Evolutionary conservation across 2,888 invertebrate genomes (phyloP).

Genomic region (Acanthacorydalis orientalis): DNA sequence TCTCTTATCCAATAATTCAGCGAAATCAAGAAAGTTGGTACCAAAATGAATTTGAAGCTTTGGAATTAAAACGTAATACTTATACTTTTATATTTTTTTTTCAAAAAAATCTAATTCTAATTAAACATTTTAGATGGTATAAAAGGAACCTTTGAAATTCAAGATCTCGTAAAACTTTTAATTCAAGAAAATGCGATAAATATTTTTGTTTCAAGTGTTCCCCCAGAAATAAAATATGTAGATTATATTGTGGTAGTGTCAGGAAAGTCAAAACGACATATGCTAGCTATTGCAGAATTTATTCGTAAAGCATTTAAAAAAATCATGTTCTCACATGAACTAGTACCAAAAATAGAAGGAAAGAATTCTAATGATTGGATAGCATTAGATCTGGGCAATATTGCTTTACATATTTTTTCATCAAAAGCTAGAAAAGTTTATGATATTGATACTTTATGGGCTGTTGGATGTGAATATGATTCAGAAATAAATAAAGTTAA

Average conservation of each 20-base stretch:
- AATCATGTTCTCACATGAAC: conserved; percentile 44
- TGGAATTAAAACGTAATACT: conserved; percentile 40
- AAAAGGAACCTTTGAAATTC: conserved; percentile 74
- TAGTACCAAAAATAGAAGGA: conserved; percentile 63
- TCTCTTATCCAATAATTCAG: conserved; percentile 17
- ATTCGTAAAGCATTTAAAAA: conserved; percentile 60
- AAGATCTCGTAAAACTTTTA: conserved; percentile 64
- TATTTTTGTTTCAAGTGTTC: conserved; percentile 65
- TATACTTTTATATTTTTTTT: too few relatives aligned
- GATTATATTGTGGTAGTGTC: conserved; percentile 72
- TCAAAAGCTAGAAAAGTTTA: conserved; percentile 49
- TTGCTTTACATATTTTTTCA: conserved; percentile 77
- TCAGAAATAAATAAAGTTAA: conserved; percentile 40
- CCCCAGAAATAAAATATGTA: conserved; percentile 59
- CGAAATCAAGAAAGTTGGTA: conserved; percentile 19
- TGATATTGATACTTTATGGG: conserved; percentile 85
- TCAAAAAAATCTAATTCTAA: neutral
- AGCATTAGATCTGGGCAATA: conserved; percentile 87
- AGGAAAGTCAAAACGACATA: conserved; percentile 55
- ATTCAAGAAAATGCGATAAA: conserved; percentile 60
- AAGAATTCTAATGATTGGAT: conserved; percentile 64
- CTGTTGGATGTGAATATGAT: conserved; percentile 70
- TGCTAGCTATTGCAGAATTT: conserved; percentile 56
- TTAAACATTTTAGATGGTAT: conserved; percentile 48
- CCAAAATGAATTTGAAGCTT: conserved; percentile 38